Percentiles rank a stretch among this genome's conserved stretches.
Evolutionary conservation across 1,140 invertebrate genomes (phyloP).

Genomic region (Rhynchophorus ferrugineus): DNA sequence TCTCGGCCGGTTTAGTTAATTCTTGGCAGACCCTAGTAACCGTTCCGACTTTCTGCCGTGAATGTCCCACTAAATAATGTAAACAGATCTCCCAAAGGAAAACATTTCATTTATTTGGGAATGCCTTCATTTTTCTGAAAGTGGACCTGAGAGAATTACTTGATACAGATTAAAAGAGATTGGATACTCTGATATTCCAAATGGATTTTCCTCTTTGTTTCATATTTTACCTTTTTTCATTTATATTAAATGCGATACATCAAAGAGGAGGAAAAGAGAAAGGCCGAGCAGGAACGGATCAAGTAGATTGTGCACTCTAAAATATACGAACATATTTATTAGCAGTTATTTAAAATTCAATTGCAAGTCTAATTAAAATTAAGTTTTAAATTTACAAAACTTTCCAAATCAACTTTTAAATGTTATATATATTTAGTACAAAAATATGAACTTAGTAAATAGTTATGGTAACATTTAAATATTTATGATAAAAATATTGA

Average conservation of each 20-base stretch:
- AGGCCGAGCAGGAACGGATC: background rate
- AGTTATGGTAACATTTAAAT: too few species aligned
- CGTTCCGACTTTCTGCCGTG: conserved; percentile 21
- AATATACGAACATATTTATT: too few species aligned
- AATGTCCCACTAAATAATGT: conserved; percentile 36
- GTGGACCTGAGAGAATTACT: conserved; percentile 36
- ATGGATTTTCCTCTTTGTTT: conserved; percentile 33
- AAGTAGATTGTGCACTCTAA: too few species aligned
- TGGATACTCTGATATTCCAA: conserved; percentile 37
- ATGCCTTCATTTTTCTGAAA: conserved; percentile 38
- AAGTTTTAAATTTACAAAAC: too few species aligned
- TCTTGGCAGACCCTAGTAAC: conserved; percentile 12
- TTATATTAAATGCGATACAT: conserved; percentile 29
- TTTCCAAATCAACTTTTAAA: too few species aligned
- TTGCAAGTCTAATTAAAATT: too few species aligned
- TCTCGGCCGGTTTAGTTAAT: conserved; percentile 9
- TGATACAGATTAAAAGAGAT: conserved; percentile 40
- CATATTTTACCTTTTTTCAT: conserved; percentile 28
- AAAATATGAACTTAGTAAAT: too few species aligned
- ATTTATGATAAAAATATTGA: too few species aligned
- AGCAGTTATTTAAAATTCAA: too few species aligned
- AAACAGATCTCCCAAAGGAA: conserved; percentile 32
- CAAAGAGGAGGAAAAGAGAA: conserved; percentile 9
- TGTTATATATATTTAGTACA: too few species aligned
- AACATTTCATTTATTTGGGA: conserved; percentile 39